A percentile compares a stretch with the other conserved stretches of the same genome.
phyloP scores from a whole-genome alignment of 2,888 invertebrate species.

The Muscina levida region DNA sequence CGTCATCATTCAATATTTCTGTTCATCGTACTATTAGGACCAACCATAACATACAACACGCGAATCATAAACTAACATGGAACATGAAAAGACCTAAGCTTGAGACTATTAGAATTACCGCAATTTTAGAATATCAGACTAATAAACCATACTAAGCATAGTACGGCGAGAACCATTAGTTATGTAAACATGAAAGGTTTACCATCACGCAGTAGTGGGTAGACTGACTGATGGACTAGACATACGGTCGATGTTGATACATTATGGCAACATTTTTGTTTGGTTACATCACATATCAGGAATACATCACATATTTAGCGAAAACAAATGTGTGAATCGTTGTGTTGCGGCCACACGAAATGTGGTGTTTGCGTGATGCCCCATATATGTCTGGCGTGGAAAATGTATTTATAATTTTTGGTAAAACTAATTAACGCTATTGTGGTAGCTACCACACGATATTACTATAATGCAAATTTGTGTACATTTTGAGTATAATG shows the following conservation, averaged over 20 bases:
- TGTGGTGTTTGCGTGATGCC: neutral
- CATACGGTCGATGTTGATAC: neutral
- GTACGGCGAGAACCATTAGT: neutral
- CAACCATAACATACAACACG: no score
- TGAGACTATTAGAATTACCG: no score
- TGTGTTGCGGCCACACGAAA: neutral
- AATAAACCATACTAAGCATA: neutral
- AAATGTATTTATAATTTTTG: constrained; percentile 1
- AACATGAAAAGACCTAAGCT: no score
- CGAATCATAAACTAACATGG: no score
- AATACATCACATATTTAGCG: neutral
- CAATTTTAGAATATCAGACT: no score
- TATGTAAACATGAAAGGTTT: constrained; percentile 6
- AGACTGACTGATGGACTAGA: neutral
- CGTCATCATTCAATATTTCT: no score
- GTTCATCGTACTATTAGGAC: no score
- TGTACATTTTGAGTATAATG: no score
- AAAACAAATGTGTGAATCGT: neutral
- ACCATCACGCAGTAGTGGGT: neutral
- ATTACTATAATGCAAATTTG: constrained; percentile 16
- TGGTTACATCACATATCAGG: neutral
- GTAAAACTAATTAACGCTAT: constrained; percentile 43
- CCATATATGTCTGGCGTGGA: neutral
- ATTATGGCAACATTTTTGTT: neutral
- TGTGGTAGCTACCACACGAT: constrained; percentile 16